Evolutionary conservation across 2,797 vertebrate species (phyloP), one percentile per base, ranked within the genome.

Genomic region (Sebastes reedi): DNA sequence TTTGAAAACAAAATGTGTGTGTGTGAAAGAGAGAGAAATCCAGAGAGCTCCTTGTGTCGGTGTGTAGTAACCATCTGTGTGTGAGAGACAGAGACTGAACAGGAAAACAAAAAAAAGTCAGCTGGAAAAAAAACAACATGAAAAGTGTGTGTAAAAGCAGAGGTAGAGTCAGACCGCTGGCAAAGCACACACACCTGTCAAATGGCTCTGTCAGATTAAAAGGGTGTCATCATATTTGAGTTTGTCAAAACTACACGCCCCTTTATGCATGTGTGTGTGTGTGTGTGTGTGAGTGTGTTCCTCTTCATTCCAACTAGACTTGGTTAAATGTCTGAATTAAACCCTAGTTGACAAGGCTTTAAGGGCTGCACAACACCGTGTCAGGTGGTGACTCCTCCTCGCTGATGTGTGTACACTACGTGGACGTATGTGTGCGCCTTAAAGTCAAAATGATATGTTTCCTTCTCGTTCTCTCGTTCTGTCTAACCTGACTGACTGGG

Each of bases 271-370:
- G 62, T 50, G 56, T 78, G 39, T n/a, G 42, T 50, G 56, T 78
- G 39, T n/a, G 42, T n/a, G 42, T 22, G 36, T 52, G 58, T 56
- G 65, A 13, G 34, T 36, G 30, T 66, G 71, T 39, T 67, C 32
- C 46, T 75, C 62, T 68, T 55, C 74, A 58, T 30, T 77, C 75
- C 60, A 61, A 75, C 71, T 79, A 79, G 72, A 81, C 84, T 71
- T 66, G 66, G 77, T 70, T 72, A 81, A 87, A 89, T 42, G 64
- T 82, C 81, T 90, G 77, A 85, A 86, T 88, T 82, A 88, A 85
- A 87, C 16, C 34, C 42, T 32, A 14, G 64, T 11, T 91, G 86
- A 92, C 70, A 54, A 68, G 72, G 79, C 67, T 91, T 84, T 79
- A 59, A 80, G 65, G 86, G 75, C 78, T 59, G 58, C 79, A 36